Conservation (phyloP, 2,888 invertebrate species). For the Eupeodes luniger region DNA sequence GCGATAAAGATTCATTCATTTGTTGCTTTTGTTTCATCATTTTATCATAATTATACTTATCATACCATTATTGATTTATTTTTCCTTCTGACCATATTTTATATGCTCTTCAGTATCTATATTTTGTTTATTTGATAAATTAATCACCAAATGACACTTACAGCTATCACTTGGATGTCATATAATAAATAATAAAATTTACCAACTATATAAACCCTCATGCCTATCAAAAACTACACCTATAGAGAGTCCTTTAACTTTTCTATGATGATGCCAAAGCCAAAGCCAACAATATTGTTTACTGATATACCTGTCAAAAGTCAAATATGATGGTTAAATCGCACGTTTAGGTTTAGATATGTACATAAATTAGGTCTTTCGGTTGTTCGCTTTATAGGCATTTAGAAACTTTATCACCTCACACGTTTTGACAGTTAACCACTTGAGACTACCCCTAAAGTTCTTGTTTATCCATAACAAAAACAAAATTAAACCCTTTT, state of each 20-base stretch:
- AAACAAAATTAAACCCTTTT: conserved; percentile 28
- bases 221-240: background rate
- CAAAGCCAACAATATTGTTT: conserved; percentile 51
- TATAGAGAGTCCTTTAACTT: background rate
- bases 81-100: background rate
- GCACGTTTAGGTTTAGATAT: conserved; percentile 56
- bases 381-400: conserved; percentile 48
- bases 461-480: conserved; percentile 55
- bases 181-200: conserved; percentile 65
- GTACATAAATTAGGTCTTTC: conserved; percentile 66
- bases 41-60: background rate
- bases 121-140: conserved; percentile 59
- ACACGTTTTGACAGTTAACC: conserved; percentile 47
- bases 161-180: conserved; percentile 71
- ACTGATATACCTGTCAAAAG: conserved; percentile 66
- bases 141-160: conserved; percentile 71
- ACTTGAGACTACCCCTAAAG: conserved; percentile 61
- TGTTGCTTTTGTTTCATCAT: background rate
- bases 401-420: conserved; percentile 49
- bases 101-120: conserved; percentile 9
- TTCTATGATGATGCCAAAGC: background rate
- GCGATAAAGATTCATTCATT: background rate
- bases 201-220: background rate
- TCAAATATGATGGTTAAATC: conserved; percentile 49
- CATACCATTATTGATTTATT: background rate